Conservation (phyloP, 2,888 invertebrate genomes). For the Yponomeuta plumbellus region DNA sequence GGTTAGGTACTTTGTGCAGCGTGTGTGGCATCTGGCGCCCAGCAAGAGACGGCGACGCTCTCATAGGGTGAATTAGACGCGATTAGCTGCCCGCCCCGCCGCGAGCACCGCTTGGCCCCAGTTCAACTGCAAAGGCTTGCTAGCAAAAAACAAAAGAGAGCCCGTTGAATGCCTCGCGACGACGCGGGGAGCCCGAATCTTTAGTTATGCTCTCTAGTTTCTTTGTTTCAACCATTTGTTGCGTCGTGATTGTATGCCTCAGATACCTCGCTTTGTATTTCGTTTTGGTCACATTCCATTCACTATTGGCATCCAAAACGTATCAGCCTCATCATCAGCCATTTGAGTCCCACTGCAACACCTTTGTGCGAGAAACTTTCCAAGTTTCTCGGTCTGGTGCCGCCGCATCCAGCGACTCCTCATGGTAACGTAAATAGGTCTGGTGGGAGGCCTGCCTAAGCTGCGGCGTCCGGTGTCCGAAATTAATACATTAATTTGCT, state of each 20-base stretch:
- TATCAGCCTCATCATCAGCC: too few species aligned
- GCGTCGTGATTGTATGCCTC: slow-evolving; percentile 38
- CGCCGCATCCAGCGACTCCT: too few species aligned
- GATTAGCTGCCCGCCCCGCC: slow-evolving; percentile 37
- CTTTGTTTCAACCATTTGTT: slow-evolving; percentile 48
- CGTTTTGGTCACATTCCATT: neutral
- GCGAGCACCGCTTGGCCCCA: slow-evolving; percentile 41
- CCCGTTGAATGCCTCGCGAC: slow-evolving; percentile 35
- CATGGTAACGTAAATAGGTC: too few species aligned
- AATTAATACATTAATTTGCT: neutral
- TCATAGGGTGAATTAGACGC: slow-evolving; percentile 36
- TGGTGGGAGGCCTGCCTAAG: too few species aligned
- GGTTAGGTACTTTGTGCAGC: neutral
- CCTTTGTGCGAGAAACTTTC: too few species aligned
- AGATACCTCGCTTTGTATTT: slow-evolving; percentile 14
- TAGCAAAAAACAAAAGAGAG: slow-evolving; percentile 39
- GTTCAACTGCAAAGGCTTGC: slow-evolving; percentile 42
- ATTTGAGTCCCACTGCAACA: too few species aligned
- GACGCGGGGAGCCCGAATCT: slow-evolving; percentile 36
- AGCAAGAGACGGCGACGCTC: slow-evolving; percentile 3
- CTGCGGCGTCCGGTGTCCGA: too few species aligned
- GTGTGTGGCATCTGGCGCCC: neutral
- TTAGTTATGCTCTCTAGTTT: slow-evolving; percentile 33
- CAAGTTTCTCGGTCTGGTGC: too few species aligned
- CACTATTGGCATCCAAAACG: neutral